These are phyloP conservation scores for Baccha elongata DNA, from an alignment of 2,888 invertebrate genomes.

Conservation along the genomic window DNA sequence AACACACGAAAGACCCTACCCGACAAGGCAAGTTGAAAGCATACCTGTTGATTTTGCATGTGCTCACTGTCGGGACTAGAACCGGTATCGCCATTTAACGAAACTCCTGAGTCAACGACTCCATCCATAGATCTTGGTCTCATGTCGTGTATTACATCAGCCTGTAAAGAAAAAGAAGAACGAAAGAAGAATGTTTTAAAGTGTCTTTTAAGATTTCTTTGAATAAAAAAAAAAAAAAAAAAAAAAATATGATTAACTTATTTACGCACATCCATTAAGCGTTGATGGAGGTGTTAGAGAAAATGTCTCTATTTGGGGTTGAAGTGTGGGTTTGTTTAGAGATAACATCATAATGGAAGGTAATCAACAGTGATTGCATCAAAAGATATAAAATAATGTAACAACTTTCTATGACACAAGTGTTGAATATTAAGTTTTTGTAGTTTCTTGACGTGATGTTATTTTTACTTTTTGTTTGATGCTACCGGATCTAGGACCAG, in stretches of 20 bases:
- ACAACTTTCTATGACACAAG: slow-evolving; percentile 54
- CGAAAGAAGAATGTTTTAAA: slow-evolving; percentile 21
- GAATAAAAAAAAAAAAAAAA: neutral
- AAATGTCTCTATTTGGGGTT: slow-evolving; percentile 32
- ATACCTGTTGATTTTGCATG: slow-evolving; percentile 80
- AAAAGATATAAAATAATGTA: slow-evolving; percentile 5
- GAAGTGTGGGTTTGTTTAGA: neutral
- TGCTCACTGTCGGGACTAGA: slow-evolving; percentile 80
- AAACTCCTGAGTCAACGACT: slow-evolving; percentile 81
- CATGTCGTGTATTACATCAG: slow-evolving; percentile 80
- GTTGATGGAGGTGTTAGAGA: slow-evolving; percentile 19
- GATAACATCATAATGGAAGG: slow-evolving; percentile 14
- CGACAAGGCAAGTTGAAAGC: slow-evolving; percentile 11
- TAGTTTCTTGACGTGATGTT: slow-evolving; percentile 55
- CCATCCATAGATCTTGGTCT: slow-evolving; percentile 82
- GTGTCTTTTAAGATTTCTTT: slow-evolving; percentile 25
- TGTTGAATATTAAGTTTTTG: slow-evolving; percentile 46
- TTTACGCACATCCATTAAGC: slow-evolving; percentile 3
- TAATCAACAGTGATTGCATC: slow-evolving; percentile 38
- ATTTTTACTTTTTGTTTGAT: slow-evolving; percentile 53
- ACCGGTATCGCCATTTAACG: slow-evolving; percentile 80
- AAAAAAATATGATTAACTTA: no score
- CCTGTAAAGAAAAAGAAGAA: slow-evolving; percentile 76
- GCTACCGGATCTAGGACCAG: slow-evolving; percentile 53
- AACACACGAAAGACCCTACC: slow-evolving; percentile 6